phyloP scores from a whole-genome alignment of 2,888 invertebrate genomes.

The Chymomyza fuscimana region DNA sequence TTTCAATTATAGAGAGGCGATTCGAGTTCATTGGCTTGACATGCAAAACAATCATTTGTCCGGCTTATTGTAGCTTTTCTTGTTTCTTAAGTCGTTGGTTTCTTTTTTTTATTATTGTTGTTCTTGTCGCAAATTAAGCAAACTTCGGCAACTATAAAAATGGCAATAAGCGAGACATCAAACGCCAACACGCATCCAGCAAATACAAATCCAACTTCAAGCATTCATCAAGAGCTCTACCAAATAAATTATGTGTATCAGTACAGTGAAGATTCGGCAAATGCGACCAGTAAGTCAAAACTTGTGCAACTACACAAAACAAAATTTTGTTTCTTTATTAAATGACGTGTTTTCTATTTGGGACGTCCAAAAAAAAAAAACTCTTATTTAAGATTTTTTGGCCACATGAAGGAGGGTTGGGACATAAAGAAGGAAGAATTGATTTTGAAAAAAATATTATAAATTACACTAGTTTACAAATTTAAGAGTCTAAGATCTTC shows the following conservation, averaged over 20 bases:
- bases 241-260: background rate
- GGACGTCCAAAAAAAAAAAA: no score
- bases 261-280: background rate
- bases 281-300: background rate
- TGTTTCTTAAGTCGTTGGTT: background rate
- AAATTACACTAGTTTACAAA: no score
- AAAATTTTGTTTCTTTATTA: no score
- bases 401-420: no score
- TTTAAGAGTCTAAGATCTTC: no score
- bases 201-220: background rate
- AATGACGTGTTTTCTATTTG: no score
- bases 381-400: no score
- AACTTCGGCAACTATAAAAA: conserved; percentile 36
- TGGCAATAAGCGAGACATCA: conserved; percentile 41
- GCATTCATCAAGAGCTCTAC: background rate
- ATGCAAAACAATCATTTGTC: conserved; percentile 65
- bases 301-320: no score
- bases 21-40: conserved; percentile 64
- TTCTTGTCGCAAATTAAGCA: background rate
- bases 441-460: no score
- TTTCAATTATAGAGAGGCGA: conserved; percentile 17
- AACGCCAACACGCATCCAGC: conserved; percentile 3
- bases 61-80: background rate
- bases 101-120: conserved; percentile 13
- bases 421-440: no score